These are phyloP conservation scores for Chloropsis cyanopogon DNA, from an alignment of 2,113 vertebrate genomes.

Conservation along the genomic window DNA sequence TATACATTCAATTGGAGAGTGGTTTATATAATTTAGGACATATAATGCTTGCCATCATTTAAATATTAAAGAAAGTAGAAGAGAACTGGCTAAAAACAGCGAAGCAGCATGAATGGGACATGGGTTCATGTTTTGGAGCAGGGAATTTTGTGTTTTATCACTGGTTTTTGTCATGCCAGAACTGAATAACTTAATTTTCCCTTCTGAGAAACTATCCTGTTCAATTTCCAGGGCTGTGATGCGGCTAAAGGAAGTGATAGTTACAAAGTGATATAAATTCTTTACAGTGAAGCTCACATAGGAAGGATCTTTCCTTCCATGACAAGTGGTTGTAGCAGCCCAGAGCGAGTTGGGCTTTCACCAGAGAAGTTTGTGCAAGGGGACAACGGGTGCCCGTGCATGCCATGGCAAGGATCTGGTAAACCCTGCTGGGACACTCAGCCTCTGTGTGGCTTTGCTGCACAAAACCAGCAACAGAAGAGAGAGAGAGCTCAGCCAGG, in stretches of 20 bases:
- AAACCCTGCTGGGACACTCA: neutral
- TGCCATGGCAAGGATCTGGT: neutral
- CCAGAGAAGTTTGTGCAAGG: accelerated
- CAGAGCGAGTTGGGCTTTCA: neutral
- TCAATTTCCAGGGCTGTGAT: neutral
- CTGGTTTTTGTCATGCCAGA: neutral
- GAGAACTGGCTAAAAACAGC: neutral
- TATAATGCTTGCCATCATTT: neutral
- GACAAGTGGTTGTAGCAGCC: neutral
- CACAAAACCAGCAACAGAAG: neutral
- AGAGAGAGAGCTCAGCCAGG: neutral
- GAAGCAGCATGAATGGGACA: neutral
- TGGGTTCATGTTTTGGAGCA: neutral
- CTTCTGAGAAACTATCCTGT: neutral
- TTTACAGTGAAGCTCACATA: neutral
- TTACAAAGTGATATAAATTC: neutral
- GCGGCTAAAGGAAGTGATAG: neutral
- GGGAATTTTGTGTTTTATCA: neutral
- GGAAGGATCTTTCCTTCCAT: neutral
- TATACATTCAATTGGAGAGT: neutral
- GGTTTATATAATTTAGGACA: neutral
- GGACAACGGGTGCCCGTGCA: accelerated
- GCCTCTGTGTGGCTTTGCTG: neutral
- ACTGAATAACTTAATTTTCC: neutral
- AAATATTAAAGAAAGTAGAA: neutral